Evolutionary conservation across 92 coral and sea anemone genomes (phyloP), one percentile per base, ranked within the genome.

Genomic region (Phenganax stokvisi): DNA sequence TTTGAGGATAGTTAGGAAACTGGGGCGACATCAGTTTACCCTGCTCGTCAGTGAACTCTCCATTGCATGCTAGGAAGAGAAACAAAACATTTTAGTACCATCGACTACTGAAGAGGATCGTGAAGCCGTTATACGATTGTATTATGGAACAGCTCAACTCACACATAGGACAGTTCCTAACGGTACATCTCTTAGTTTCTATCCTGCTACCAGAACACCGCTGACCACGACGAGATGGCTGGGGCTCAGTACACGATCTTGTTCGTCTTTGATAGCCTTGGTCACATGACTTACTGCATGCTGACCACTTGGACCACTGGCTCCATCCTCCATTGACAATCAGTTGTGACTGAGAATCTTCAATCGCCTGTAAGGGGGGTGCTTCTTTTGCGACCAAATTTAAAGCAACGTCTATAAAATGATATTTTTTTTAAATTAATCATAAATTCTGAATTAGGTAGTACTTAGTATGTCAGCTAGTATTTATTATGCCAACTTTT

Each of bases 1-100:
- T 88, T 6, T 87, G 56, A 0, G 89, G 85, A 71, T 90, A 92
- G 27, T 56, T 37, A 16, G 96, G 97, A 76, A 73, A 94, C 13
- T 82, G 80, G 6, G 98, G 98, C 51, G 92, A 90, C 13, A 67
- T 73, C 53, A 94, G 64, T 20, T 63, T 87, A 11, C 98, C 98
- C 60, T 83, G 74, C 54, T 85, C 78, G 8, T 82, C 83, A 37
- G 27, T 84, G 28, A 87, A 70, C 12, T 30, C 76, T 53, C 90
- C 89, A 10, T 91, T 87, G 73, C 98, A 94, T 56, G 84, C 94
- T 89, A 54, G 12, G 52, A 54, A 55, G 30, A 51, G 15, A 52
- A 58, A 76, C 72, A 13, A 37, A 37, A 5, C 3, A 37, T 37
- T 5, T 37, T 37, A 5, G 47, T 5, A 37, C 47, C 47, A 37